Evolutionary conservation across 2,113 vertebrate genomes (phyloP).

Genomic region (Genyomyrus donnyi): DNA sequence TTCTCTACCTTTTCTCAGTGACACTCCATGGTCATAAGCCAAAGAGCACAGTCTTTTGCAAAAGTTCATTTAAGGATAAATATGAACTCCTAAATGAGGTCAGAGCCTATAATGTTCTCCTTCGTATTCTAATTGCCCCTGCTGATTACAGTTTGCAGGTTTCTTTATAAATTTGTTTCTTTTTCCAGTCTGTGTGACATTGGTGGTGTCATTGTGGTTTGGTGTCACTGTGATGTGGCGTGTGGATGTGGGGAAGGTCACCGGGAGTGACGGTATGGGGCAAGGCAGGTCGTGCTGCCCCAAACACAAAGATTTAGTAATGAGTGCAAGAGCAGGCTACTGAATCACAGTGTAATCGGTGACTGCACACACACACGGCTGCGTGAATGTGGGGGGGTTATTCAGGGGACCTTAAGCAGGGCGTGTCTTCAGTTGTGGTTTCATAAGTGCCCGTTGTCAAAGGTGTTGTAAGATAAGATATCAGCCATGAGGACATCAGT

Average conservation of each 20-base stretch:
- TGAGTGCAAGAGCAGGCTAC: not conserved
- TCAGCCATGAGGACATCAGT: not conserved
- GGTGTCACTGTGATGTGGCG: not conserved
- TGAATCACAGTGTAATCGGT: not conserved
- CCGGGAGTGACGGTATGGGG: not conserved
- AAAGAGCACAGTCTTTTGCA: not conserved
- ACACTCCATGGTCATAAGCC: not conserved
- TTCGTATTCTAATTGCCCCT: not conserved
- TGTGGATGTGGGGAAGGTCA: not conserved
- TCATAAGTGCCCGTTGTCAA: not conserved
- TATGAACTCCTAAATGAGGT: not conserved
- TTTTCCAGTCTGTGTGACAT: not conserved
- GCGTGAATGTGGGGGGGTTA: not conserved
- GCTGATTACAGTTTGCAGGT: not conserved
- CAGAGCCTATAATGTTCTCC: not conserved
- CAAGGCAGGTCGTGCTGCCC: not conserved
- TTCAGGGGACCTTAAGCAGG: not conserved
- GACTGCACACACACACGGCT: not conserved
- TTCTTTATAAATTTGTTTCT: not conserved
- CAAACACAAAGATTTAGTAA: not conserved
- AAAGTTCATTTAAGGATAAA: not conserved
- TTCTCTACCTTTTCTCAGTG: not conserved
- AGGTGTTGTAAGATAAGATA: conserved; percentile 10
- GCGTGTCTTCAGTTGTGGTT: not conserved
- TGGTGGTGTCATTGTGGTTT: not conserved